These are phyloP conservation scores for Pithys albifrons DNA, from an alignment of 2,113 vertebrate species.

Conservation along the genomic window DNA sequence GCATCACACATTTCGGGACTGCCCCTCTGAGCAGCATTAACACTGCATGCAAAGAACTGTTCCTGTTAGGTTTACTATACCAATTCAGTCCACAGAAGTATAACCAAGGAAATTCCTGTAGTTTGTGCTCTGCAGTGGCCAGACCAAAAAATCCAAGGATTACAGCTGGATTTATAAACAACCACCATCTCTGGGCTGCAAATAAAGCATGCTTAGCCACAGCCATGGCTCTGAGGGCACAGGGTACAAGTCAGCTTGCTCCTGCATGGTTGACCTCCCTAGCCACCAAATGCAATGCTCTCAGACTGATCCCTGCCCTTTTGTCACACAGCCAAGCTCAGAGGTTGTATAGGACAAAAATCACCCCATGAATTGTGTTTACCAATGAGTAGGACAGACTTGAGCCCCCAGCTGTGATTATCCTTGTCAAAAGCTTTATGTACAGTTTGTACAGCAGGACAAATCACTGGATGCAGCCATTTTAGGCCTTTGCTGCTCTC, in stretches of 20 bases:
- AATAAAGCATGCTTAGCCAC: fast-evolving
- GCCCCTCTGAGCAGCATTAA: not conserved
- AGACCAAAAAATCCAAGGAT: not conserved
- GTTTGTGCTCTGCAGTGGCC: not conserved
- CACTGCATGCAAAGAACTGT: not conserved
- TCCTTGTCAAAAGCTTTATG: not conserved
- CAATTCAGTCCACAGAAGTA: not conserved
- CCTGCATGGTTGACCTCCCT: not conserved
- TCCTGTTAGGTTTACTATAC: not conserved
- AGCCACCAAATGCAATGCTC: not conserved
- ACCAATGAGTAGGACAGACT: not conserved
- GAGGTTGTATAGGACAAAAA: not conserved
- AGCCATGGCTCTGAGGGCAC: fast-evolving
- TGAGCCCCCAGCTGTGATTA: not conserved
- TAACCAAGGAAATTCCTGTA: not conserved
- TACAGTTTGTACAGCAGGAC: not conserved
- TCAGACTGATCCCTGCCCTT: not conserved
- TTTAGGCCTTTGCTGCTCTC: not conserved
- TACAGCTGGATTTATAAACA: not conserved
- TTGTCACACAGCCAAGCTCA: not conserved
- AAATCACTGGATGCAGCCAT: not conserved
- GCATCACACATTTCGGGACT: not conserved
- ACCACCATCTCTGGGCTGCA: not conserved
- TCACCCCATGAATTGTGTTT: not conserved
- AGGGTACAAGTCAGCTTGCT: not conserved